Evolutionary conservation across 2,888 invertebrate species (phyloP).

Genomic region (Heliconius sara): DNA sequence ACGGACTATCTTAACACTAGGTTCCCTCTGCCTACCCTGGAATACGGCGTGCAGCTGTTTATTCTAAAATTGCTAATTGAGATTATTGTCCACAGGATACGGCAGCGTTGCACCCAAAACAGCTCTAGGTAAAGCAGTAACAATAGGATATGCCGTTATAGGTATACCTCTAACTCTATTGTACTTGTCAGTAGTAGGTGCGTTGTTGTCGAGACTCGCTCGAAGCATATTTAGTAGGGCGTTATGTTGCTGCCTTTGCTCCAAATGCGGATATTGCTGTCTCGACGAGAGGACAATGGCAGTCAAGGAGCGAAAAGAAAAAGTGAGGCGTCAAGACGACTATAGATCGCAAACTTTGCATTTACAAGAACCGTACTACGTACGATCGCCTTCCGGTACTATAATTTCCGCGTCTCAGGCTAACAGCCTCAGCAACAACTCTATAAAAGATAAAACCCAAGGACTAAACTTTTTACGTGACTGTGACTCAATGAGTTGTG

Average conservation of each 20-base stretch:
- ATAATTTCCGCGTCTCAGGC: slow-evolving; percentile 82
- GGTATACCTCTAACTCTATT: slow-evolving; percentile 95
- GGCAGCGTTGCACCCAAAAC: slow-evolving; percentile 96
- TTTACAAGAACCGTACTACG: slow-evolving; percentile 89
- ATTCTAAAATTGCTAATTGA: background rate
- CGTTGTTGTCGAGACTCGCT: slow-evolving; percentile 92
- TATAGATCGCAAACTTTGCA: slow-evolving; percentile 84
- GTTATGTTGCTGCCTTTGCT: slow-evolving; percentile 92
- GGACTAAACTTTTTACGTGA: slow-evolving; percentile 77
- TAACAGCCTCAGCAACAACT: slow-evolving; percentile 72
- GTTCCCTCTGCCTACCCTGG: no score
- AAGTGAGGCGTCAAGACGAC: slow-evolving; percentile 88
- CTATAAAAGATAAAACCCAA: slow-evolving; percentile 76
- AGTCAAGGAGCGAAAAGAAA: slow-evolving; percentile 91
- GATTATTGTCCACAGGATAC: slow-evolving; percentile 87
- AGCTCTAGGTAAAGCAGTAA: slow-evolving; percentile 94
- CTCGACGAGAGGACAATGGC: slow-evolving; percentile 93
- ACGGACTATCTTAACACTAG: no score
- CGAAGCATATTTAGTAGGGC: slow-evolving; percentile 92
- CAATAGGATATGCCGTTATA: slow-evolving; percentile 93
- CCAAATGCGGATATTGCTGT: slow-evolving; percentile 94
- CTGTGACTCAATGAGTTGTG: slow-evolving; percentile 84
- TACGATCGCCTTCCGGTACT: slow-evolving; percentile 82
- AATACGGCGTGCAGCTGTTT: no score
- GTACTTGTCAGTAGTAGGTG: slow-evolving; percentile 93